Conservation (phyloP, 2,113 vertebrate species). For the Pleuronectes platessa region DNA sequence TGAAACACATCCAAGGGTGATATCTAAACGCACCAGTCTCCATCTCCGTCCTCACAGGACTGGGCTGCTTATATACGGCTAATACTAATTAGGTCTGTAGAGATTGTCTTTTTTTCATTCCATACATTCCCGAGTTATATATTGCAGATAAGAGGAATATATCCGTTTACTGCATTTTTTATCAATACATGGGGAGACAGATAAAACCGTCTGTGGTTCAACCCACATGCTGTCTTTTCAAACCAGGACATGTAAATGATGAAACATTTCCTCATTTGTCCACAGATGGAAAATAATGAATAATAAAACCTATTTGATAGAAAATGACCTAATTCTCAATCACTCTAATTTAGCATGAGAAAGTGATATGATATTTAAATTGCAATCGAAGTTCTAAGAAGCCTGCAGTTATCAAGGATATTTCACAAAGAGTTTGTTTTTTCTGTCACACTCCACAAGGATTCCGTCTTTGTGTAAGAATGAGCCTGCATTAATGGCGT, state of each 20-base stretch:
- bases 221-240: too few species aligned
- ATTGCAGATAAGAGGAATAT: background rate
- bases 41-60: background rate
- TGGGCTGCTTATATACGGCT: constrained; percentile 7
- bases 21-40: background rate
- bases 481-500: background rate
- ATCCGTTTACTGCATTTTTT: background rate
- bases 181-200: background rate
- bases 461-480: background rate
- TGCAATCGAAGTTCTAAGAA: too few species aligned
- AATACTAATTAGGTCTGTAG: background rate
- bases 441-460: background rate
- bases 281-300: background rate
- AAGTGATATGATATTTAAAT: constrained; percentile 1
- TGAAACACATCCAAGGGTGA: constrained; percentile 21
- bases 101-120: background rate
- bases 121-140: background rate
- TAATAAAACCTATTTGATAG: background rate
- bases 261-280: background rate
- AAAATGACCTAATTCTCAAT: constrained; percentile 20
- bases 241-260: background rate
- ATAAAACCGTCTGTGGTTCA: too few species aligned
- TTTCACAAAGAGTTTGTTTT: constrained; percentile 21
- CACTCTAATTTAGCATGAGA: background rate
- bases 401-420: background rate